These are phyloP conservation scores for Syritta pipiens DNA, from an alignment of 2,888 invertebrate genomes.

Conservation along the genomic window DNA sequence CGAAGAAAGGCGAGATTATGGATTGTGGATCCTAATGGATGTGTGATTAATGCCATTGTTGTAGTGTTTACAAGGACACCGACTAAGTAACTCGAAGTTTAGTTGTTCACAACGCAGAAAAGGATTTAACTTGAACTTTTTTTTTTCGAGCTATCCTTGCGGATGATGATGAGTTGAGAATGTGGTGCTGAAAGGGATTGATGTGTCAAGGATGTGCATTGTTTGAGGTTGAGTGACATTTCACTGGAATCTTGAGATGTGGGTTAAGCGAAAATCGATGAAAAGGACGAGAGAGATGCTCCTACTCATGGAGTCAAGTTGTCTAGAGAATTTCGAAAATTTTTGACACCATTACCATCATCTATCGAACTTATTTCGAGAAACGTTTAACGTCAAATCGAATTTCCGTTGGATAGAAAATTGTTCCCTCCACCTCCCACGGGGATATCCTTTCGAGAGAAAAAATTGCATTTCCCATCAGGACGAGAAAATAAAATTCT, in stretches of 20 bases:
- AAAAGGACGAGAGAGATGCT: background rate
- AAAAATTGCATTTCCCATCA: too few relatives aligned
- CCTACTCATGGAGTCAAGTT: too few relatives aligned
- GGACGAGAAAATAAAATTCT: too few relatives aligned
- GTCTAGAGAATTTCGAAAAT: too few relatives aligned
- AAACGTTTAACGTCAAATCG: background rate
- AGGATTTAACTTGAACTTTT: slow-evolving; percentile 27
- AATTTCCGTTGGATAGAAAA: background rate
- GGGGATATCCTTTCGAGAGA: too few relatives aligned
- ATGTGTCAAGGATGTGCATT: background rate
- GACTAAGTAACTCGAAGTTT: slow-evolving; percentile 9
- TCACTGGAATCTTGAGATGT: background rate
- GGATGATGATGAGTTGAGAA: background rate
- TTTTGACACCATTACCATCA: background rate
- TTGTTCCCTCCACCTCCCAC: too few relatives aligned
- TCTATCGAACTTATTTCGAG: background rate
- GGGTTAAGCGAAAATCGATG: background rate
- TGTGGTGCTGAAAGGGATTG: background rate
- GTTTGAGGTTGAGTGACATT: background rate
- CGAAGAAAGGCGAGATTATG: background rate
- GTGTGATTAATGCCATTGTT: slow-evolving; percentile 47
- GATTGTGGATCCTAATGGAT: slow-evolving; percentile 45
- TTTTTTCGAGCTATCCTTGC: background rate
- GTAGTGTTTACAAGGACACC: slow-evolving; percentile 35
- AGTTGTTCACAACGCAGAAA: background rate